phyloP scores from a whole-genome alignment of 1,140 invertebrate genomes.

The Proales similis region DNA sequence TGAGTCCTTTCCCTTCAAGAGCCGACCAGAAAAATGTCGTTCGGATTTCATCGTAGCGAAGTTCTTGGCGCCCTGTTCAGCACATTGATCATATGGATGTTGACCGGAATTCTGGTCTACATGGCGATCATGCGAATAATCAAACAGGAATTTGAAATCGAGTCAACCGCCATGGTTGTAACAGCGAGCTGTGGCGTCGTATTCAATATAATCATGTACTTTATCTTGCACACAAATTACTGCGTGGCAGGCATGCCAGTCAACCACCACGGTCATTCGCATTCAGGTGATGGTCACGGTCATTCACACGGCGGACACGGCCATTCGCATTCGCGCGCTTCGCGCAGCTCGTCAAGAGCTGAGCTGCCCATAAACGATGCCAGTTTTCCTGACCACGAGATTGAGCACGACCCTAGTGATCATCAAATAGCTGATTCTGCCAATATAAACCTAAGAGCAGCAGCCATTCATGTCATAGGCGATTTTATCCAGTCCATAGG shows the following conservation, averaged over 20 bases:
- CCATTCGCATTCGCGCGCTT: conserved; percentile 20
- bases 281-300: conserved; percentile 38
- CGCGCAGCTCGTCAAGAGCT: not conserved
- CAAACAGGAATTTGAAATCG: conserved; percentile 37
- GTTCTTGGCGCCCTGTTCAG: conserved; percentile 39
- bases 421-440: not conserved
- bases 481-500: conserved; percentile 94
- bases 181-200: conserved; percentile 38
- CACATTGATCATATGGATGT: conserved; percentile 38
- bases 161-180: conserved; percentile 38
- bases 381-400: not conserved
- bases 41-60: conserved; percentile 31
- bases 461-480: conserved; percentile 94
- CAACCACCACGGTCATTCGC: conserved; percentile 35
- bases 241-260: conserved; percentile 23
- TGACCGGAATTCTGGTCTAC: conserved; percentile 38
- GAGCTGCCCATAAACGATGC: conserved; percentile 31
- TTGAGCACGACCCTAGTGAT: not conserved
- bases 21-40: conserved; percentile 18
- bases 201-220: conserved; percentile 40
- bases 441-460: conserved; percentile 81
- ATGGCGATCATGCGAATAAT: conserved; percentile 27
- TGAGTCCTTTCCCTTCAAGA: not conserved
- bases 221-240: conserved; percentile 37
- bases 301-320: conserved; percentile 28